A percentile compares a stretch with the other conserved stretches of the same genome.
These are phyloP conservation scores for Spodoptera litura DNA, from an alignment of 1,140 invertebrate species.

Conservation along the genomic window DNA sequence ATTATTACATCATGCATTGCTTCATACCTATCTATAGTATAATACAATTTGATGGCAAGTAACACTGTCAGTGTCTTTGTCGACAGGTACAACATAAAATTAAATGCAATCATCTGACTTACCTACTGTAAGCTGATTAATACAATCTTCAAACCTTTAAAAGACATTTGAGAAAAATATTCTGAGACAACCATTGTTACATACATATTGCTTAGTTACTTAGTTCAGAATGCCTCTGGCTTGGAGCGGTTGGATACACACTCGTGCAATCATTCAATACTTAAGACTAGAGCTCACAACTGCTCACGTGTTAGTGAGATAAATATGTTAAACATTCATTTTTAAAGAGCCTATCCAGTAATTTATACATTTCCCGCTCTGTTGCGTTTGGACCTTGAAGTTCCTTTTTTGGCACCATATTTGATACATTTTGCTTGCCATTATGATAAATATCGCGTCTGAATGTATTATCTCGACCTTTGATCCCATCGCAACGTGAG, in stretches of 20 bases:
- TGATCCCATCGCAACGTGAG: background rate
- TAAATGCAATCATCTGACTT: slow-evolving; percentile 63
- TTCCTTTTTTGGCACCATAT: slow-evolving; percentile 20
- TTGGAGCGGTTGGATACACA: slow-evolving; percentile 25
- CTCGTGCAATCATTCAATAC: slow-evolving; percentile 15
- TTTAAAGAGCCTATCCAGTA: slow-evolving; percentile 21
- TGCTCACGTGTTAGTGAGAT: slow-evolving; percentile 29
- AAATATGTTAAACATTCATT: slow-evolving; percentile 22
- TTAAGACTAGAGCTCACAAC: slow-evolving; percentile 45
- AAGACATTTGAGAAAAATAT: slow-evolving; percentile 20
- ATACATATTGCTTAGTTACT: slow-evolving; percentile 32
- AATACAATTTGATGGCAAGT: slow-evolving; percentile 78
- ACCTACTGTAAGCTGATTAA: slow-evolving; percentile 23
- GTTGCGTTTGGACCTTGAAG: background rate
- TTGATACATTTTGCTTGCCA: slow-evolving; percentile 9
- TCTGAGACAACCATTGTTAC: slow-evolving; percentile 29
- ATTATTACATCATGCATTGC: slow-evolving; percentile 63
- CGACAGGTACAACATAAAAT: slow-evolving; percentile 49
- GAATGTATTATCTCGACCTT: background rate
- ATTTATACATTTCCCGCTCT: slow-evolving; percentile 1
- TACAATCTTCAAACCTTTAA: slow-evolving; percentile 22
- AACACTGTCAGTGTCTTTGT: slow-evolving; percentile 52
- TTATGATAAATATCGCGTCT: background rate
- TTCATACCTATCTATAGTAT: slow-evolving; percentile 61
- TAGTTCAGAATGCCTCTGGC: slow-evolving; percentile 39